Evolutionary conservation across 2,797 vertebrate genomes (phyloP), one percentile per base, ranked within the genome.

Genomic region (Chromis chromis): DNA sequence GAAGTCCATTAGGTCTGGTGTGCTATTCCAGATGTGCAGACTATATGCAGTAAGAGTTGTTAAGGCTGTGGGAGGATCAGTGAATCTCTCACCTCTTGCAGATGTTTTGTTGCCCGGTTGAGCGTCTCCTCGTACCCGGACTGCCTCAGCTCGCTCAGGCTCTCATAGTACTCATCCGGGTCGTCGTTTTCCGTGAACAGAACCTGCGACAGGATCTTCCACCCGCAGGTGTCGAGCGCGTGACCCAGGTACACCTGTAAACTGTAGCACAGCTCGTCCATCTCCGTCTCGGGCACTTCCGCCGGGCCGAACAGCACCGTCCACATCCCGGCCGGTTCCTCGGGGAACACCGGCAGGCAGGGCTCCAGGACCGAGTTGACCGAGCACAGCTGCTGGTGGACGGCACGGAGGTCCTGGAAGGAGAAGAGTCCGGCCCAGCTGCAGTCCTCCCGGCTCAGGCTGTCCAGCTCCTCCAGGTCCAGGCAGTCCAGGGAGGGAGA

Each of bases 401-500:
- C 85, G 0, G 96, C 92, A 49, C 96, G 93, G 60, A 99, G 84
- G 79, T 99, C 98, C 85, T 96, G 97, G 92, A 97, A 98, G 63
- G 98, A 98, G 91, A 98, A 99, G 46, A 99, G 96, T 0, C 97
- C 97, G 69, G 97, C 98, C 98, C 98, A 99, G 89, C 98, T 99
- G 89, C 95, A 97, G 88, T 98, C 96, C 59, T 97, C 96, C 53
- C 84, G 70, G 64, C 78, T 52, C 69, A 81, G 69, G 59, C 65
- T 12, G 61, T 94, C 93, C 65, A 93, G 84, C 4, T 93, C 93
- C 58, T 88, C 70, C 65, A 94, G 92, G 14, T 85, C 83, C 17
- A 91, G 14, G 14, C 50, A 21, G 82, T 91, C 90, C 75, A 76
- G 33, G 0, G 83, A 79, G 1, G 80, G 62, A 39, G 72, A 69